Evolutionary conservation across 2,797 vertebrate species (phyloP).

Genomic region (Cygnus olor): DNA sequence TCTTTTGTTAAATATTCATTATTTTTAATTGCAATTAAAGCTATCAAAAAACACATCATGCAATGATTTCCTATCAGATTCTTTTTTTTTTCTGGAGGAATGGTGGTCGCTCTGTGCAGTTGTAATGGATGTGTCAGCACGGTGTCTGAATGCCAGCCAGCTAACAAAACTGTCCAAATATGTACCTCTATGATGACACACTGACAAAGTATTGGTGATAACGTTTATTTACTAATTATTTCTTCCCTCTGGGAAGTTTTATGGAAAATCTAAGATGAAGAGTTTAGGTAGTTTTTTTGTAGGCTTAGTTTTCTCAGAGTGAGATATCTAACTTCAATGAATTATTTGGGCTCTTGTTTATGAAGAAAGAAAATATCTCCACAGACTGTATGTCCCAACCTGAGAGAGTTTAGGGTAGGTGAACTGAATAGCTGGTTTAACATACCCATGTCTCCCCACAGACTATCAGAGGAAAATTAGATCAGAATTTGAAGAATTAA

Average conservation of each 20-base stretch:
- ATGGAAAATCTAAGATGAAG: background rate
- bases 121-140: background rate
- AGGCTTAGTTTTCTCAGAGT: background rate
- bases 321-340: background rate
- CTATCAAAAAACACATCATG: background rate
- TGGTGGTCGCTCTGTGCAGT: background rate
- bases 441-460: background rate
- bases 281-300: background rate
- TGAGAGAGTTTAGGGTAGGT: background rate
- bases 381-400: background rate
- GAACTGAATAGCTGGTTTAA: background rate
- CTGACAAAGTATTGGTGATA: background rate
- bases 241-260: background rate
- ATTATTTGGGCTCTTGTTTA: background rate
- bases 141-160: background rate
- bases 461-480: background rate
- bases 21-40: background rate
- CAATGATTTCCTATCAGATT: background rate
- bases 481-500: background rate
- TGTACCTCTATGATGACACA: background rate
- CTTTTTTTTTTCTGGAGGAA: background rate
- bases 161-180: background rate
- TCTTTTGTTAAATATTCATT: background rate
- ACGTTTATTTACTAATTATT: background rate
- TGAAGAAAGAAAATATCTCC: background rate